Evolutionary conservation across 2,888 invertebrate genomes (phyloP).

Genomic region (Megastigmus dorsalis): DNA sequence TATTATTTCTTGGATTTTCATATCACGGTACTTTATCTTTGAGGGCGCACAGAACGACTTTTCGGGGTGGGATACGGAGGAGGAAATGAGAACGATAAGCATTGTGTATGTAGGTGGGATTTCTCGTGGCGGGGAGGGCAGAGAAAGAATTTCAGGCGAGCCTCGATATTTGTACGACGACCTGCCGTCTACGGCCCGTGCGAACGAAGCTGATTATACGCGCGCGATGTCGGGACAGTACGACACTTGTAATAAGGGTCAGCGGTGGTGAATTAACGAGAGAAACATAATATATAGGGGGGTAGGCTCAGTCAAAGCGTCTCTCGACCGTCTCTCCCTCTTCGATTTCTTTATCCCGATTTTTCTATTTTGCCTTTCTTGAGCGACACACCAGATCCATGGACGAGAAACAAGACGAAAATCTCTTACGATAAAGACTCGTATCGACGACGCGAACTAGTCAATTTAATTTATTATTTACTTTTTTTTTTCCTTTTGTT

Average conservation of each 20-base stretch:
- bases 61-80: background rate
- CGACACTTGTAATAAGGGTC: background rate
- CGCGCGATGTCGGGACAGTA: background rate
- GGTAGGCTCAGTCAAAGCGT: conserved; percentile 2
- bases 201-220: background rate
- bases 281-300: background rate
- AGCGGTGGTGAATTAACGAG: background rate
- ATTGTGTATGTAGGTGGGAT: background rate
- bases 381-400: background rate
- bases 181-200: conserved; percentile 19
- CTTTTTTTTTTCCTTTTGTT: conserved; percentile 1
- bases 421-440: background rate
- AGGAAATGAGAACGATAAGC: background rate
- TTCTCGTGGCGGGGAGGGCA: background rate
- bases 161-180: background rate
- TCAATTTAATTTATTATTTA: background rate
- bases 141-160: background rate
- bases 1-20: conserved; percentile 2
- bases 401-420: no score
- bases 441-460: background rate
- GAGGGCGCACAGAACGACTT: conserved; percentile 20
- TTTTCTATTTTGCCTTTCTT: conserved; percentile 5
- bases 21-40: conserved; percentile 17
- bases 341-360: background rate
- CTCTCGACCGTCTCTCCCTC: background rate